Base-by-base conservation (phyloP, 2,797 vertebrate genomes). In the Lycodopsis pacificus region DNA sequence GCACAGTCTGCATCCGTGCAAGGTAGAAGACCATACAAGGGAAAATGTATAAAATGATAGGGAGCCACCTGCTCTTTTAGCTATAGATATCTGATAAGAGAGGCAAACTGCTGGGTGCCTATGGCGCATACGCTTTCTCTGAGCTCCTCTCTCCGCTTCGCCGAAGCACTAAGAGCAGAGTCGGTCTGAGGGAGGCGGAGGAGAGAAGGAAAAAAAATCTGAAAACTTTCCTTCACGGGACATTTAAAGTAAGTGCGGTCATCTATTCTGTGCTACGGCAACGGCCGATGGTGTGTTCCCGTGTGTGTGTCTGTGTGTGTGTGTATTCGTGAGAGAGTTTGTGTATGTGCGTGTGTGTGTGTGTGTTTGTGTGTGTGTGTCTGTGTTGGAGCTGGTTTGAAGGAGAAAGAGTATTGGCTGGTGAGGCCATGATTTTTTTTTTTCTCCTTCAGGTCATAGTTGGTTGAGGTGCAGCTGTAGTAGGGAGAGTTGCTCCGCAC, bases 221-320 rank as follows among this genome's bases (percentile, higher is more conserved):
- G 89, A 91, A 92, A 94, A 92, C 88, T 94, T 94, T 98, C 95
- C 96, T 98, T 96, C 96, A 96, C 96, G 95, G 97, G 97, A 98
- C 96, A 95, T 96, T 93, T 96, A 96, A 97, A 98, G 98, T 99
- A 99, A 99, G 98, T 99, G 96, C 95, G 96, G 94, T 92, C 96
- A 97, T 99, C 96, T 98, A 96, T 97, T 98, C 96, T 96, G 95
- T 85, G 95, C 95, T 95, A 78, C 74, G 76, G 86, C 84, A 85
- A 86, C 69, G 87, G 90, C 83, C 82, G 76, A 83, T 92, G 77
- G 71, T 89, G 89, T 88, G 86, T 88, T 76, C 53, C 67, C 70
- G 49, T 79, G 80, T 65, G 71, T 82, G 82, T 51, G 81, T 74
- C 71, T 40, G 64, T 53, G 44, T 54, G 17, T 49, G 32, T 54